Conservation (phyloP, 2,888 invertebrate genomes). For the Macrosiphum euphorbiae region DNA sequence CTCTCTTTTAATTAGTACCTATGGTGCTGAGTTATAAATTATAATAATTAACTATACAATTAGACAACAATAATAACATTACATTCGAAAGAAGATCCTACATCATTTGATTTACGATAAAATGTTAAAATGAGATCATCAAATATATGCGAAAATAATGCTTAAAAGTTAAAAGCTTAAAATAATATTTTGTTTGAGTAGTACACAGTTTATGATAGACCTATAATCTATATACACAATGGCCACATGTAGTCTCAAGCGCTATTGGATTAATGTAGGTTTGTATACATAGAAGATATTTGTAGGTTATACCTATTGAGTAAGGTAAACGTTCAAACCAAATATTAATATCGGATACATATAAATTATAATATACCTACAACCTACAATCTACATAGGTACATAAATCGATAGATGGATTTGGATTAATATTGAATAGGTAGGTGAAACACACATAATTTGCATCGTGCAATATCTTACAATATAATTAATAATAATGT, state of each 20-base stretch:
- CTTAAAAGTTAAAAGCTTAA: neutral
- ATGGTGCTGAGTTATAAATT: neutral
- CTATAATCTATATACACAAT: neutral
- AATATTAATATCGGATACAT: constrained; percentile 13
- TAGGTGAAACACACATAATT: neutral
- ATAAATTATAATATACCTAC: neutral
- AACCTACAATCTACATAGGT: neutral
- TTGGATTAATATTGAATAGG: neutral
- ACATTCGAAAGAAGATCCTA: neutral
- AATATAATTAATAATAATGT: neutral
- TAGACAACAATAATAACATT: neutral
- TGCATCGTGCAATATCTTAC: neutral
- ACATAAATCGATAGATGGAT: neutral
- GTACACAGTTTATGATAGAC: neutral
- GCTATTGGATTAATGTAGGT: neutral
- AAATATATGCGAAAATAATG: neutral
- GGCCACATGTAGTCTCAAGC: neutral
- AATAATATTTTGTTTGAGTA: neutral
- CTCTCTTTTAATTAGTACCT: neutral
- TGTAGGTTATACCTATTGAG: neutral
- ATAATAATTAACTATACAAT: neutral
- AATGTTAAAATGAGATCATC: neutral
- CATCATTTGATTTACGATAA: neutral
- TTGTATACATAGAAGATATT: neutral
- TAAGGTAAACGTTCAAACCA: constrained; percentile 22